These are phyloP conservation scores for Erebia palarica DNA, from an alignment of 2,888 invertebrate species.

Conservation along the genomic window DNA sequence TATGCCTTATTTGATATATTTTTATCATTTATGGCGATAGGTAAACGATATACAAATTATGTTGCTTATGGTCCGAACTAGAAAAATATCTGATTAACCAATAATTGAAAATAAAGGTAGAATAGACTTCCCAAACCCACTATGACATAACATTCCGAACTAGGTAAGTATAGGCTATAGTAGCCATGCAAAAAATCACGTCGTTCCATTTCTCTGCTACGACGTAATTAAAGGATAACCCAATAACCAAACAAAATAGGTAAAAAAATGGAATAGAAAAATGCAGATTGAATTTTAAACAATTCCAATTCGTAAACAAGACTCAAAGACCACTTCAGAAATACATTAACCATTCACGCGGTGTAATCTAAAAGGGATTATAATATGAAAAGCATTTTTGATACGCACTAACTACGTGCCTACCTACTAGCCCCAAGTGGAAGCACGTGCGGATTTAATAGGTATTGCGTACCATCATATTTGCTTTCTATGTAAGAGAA, in stretches of 20 bases:
- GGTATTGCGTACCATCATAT: neutral
- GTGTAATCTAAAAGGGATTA: constrained; percentile 10
- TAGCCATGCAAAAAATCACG: too few species aligned
- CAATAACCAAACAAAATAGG: neutral
- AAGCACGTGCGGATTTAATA: neutral
- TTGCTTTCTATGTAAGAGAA: neutral
- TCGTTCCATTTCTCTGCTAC: too few species aligned
- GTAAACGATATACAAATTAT: too few species aligned
- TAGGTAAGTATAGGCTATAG: too few species aligned
- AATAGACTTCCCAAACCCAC: too few species aligned
- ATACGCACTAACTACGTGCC: neutral
- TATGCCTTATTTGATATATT: too few species aligned
- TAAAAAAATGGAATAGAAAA: neutral
- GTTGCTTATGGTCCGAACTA: too few species aligned
- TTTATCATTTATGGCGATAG: too few species aligned
- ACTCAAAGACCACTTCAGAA: constrained; percentile 2
- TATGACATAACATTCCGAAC: too few species aligned
- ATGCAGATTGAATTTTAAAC: neutral
- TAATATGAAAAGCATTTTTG: constrained; percentile 13
- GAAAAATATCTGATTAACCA: too few species aligned
- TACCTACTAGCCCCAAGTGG: neutral
- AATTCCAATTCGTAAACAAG: neutral
- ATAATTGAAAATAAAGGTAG: too few species aligned
- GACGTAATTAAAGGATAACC: too few species aligned
- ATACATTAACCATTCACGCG: constrained; percentile 12